Base-by-base conservation (phyloP, 2,113 vertebrate genomes). In the Eublepharis macularius region DNA sequence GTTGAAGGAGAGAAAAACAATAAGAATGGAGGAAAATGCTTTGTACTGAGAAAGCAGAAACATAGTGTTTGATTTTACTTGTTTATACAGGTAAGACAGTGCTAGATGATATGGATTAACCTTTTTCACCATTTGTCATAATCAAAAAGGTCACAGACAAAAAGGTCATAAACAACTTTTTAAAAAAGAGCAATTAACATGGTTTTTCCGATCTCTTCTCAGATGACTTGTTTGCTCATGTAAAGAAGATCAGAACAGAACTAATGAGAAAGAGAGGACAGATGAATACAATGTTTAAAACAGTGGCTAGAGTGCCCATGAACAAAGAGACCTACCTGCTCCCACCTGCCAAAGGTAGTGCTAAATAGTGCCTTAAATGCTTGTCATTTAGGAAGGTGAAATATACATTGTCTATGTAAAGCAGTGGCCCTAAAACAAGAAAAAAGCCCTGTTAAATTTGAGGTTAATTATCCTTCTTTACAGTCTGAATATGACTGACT, bases 21-120 rank as follows among this genome's bases (percentile, higher is more conserved):
- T 49, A 89, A 91, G 90, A 95, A 93, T 87, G 87, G 92, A 80
- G 86, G 66, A 78, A 86, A 92, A 88, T 83, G 79, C 17, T 82
- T 45, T 84, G 63, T 83, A 86, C 87, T 92, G 81, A 66, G 88
- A 83, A 92, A 66, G 79, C 82, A 80, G n/a, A 91, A 88, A 87
- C 47, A 41, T 80, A 29, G 13, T 3, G 84, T 84, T 82, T 86
- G 84, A 90, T 91, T 76, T 90, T 87, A 7, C 8, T 92, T 92
- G 87, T 0, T 8, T 90, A 75, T 63, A 63, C 43, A 11, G 29
- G n/a, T 60, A 24, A 24, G 24, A 68, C 32, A n/a, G 14, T 36
- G 17, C 66, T 54, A n/a, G n/a, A 51, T 54, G 10, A 17, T 26
- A 24, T 29, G 6, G 39, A 36, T 9, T 17, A 43, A 19, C 19